phyloP scores from a whole-genome alignment of 1,140 invertebrate species.

The Mylabris phalerata region DNA sequence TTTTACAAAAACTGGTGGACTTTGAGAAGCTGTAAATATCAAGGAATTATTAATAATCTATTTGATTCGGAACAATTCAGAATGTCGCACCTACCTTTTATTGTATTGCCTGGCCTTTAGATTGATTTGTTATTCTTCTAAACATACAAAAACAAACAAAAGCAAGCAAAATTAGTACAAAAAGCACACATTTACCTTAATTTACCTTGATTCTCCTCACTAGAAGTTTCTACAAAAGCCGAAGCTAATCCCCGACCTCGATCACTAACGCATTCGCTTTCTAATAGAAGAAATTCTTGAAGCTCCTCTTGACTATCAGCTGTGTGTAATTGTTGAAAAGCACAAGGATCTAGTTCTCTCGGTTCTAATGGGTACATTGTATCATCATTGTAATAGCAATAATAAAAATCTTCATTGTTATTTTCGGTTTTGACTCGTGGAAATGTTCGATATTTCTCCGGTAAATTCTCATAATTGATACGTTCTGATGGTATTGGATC shows the following conservation, averaged over 20 bases:
- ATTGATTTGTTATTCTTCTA: no score
- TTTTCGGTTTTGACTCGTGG: conserved; percentile 42
- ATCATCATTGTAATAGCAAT: conserved; percentile 36
- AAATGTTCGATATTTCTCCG: conserved; percentile 49
- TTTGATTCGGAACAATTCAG: no score
- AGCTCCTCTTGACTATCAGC: conserved; percentile 58
- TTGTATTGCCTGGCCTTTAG: no score
- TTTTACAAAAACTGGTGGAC: conserved; percentile 72
- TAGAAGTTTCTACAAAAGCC: conserved; percentile 34
- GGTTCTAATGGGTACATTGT: conserved; percentile 51
- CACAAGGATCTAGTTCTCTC: conserved; percentile 51
- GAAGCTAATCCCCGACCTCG: conserved; percentile 45
- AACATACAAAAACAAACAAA: not conserved
- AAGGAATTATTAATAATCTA: not conserved
- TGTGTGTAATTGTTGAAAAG: conserved; percentile 52
- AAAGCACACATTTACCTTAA: not conserved
- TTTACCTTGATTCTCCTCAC: conserved; percentile 24
- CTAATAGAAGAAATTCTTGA: conserved; percentile 57
- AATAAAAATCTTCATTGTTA: conserved; percentile 13
- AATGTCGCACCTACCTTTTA: not conserved
- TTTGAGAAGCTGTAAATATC: conserved; percentile 59
- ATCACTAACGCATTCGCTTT: conserved; percentile 54
- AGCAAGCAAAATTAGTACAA: not conserved
- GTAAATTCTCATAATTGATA: conserved; percentile 26
- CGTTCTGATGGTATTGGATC: conserved; percentile 33